Conservation (phyloP, 2,797 vertebrate species). For the Sebastes minor region DNA sequence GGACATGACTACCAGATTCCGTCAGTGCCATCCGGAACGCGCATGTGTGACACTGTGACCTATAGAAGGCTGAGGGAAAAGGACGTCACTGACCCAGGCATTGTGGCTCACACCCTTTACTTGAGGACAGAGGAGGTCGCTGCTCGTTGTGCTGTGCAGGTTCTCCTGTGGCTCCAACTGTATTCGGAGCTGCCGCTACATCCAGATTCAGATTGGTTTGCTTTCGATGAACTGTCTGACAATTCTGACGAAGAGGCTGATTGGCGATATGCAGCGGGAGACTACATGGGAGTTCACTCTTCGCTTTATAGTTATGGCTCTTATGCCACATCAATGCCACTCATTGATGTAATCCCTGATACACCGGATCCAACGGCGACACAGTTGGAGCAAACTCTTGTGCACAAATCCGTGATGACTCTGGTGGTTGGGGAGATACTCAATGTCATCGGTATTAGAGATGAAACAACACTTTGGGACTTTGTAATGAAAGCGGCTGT, state of each 20-base stretch:
- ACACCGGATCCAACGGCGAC: not conserved
- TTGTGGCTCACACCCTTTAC: not conserved
- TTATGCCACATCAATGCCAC: too few relatives aligned
- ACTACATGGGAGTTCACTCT: too few relatives aligned
- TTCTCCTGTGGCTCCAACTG: not conserved
- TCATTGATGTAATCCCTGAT: too few relatives aligned
- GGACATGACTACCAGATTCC: not conserved
- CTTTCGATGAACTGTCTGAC: too few relatives aligned
- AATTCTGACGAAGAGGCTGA: too few relatives aligned
- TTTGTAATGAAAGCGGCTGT: not conserved
- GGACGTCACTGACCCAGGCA: not conserved
- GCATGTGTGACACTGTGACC: too few relatives aligned
- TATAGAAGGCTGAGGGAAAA: not conserved
- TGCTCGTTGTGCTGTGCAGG: not conserved
- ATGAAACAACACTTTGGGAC: not conserved
- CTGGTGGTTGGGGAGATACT: not conserved
- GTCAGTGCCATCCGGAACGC: not conserved
- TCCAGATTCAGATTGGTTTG: too few relatives aligned
- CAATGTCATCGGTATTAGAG: not conserved
- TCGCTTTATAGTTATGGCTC: too few relatives aligned
- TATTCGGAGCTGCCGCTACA: too few relatives aligned
- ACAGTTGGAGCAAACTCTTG: not conserved
- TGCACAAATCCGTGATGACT: not conserved
- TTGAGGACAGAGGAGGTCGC: conserved; percentile 12
- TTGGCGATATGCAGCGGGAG: too few relatives aligned